A percentile compares a stretch with the other conserved stretches of the same genome.
These are phyloP conservation scores for Luperina nickerlii DNA, from an alignment of 2,888 invertebrate species.

Conservation along the genomic window DNA sequence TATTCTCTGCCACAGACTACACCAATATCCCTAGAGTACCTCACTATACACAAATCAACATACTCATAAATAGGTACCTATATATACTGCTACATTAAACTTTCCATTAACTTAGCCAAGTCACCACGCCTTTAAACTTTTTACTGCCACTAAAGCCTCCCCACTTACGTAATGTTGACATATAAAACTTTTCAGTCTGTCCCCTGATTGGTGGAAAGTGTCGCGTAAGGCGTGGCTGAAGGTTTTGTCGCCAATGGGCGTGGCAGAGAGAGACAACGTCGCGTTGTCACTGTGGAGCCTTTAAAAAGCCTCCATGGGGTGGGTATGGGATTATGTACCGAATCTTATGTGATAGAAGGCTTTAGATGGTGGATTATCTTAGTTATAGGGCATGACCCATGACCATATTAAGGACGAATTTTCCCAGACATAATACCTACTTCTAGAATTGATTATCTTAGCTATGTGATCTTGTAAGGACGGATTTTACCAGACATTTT, in stretches of 20 bases:
- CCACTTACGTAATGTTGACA: slow-evolving; percentile 59
- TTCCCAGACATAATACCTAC: too few relatives aligned
- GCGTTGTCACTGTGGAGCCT: slow-evolving; percentile 83
- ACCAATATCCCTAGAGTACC: neutral
- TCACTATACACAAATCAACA: neutral
- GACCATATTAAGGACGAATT: neutral
- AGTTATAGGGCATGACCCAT: neutral
- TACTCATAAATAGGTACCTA: neutral
- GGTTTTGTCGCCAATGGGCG: slow-evolving; percentile 89
- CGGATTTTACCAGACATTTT: neutral
- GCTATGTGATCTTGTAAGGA: neutral
- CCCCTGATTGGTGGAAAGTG: slow-evolving; percentile 85
- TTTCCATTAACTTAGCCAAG: slow-evolving; percentile 3
- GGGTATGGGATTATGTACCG: slow-evolving; percentile 64
- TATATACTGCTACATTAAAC: neutral
- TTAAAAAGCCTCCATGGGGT: slow-evolving; percentile 80
- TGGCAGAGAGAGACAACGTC: slow-evolving; percentile 80
- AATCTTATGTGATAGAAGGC: slow-evolving; percentile 43
- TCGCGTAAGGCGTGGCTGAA: slow-evolving; percentile 85
- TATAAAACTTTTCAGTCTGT: slow-evolving; percentile 75
- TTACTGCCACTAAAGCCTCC: slow-evolving; percentile 54
- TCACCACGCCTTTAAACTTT: slow-evolving; percentile 53
- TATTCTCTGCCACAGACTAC: neutral
- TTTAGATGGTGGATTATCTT: slow-evolving; percentile 21
- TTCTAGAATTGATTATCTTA: slow-evolving; percentile 11